A percentile compares a stretch with the other conserved stretches of the same genome.
Evolutionary conservation across 2,113 vertebrate genomes (phyloP).

Genomic region (Apteryx mantelli): DNA sequence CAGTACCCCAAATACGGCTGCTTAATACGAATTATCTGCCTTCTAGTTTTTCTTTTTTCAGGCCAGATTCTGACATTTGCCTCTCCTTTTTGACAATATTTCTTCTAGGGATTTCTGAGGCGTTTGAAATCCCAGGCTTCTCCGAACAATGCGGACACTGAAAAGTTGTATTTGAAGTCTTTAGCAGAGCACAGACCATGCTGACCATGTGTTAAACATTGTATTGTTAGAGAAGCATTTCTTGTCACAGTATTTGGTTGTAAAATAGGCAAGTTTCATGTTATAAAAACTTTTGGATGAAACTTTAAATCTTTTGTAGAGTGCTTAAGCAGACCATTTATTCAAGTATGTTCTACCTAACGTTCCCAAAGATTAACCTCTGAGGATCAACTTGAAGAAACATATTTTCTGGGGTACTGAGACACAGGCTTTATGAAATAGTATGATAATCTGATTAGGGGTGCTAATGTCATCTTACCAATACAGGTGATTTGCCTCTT

Average conservation of each 20-base stretch:
- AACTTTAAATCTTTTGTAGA: background rate
- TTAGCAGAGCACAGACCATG: background rate
- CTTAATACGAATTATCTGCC: background rate
- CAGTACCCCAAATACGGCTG: background rate
- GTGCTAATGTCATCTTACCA: background rate
- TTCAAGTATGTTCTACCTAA: background rate
- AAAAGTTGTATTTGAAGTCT: background rate
- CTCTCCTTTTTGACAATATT: background rate
- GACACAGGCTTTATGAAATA: background rate
- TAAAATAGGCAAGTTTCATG: background rate
- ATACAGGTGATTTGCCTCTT: background rate
- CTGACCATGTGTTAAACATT: background rate
- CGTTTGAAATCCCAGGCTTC: accelerated
- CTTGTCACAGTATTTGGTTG: background rate
- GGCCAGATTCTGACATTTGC: background rate
- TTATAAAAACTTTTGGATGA: background rate
- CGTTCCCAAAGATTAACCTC: background rate
- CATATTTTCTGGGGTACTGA: background rate
- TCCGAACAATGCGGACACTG: accelerated
- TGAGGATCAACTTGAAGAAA: background rate
- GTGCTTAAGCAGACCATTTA: background rate
- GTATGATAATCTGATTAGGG: background rate
- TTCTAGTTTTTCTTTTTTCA: background rate
- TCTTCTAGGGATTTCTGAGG: background rate
- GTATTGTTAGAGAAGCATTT: background rate